Evolutionary conservation across 92 coral and sea anemone genomes (phyloP).

Genomic region (Parazoanthus swiftii): DNA sequence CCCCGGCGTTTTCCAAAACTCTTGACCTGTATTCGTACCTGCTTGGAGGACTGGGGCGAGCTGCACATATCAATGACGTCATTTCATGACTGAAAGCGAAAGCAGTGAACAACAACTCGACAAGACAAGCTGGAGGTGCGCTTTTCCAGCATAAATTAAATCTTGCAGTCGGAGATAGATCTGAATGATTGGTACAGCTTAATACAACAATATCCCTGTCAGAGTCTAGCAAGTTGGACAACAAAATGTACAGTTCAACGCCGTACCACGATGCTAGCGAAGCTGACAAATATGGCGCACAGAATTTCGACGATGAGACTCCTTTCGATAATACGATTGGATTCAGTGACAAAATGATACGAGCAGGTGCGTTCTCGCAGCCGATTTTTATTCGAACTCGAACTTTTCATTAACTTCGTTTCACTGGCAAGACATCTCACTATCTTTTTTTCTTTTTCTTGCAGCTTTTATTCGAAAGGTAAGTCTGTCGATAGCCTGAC

Average conservation of each 20-base stretch:
- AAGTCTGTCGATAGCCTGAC: constrained; percentile 10
- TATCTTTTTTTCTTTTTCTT: constrained; percentile 42
- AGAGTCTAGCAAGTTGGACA: neutral
- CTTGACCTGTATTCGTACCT: no score
- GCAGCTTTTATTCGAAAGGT: constrained; percentile 98
- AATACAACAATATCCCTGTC: neutral
- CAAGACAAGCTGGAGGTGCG: neutral
- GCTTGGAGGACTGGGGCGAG: neutral
- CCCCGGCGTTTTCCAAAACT: no score
- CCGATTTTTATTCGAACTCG: neutral
- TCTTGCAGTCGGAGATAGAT: constrained; percentile 8
- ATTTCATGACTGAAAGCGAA: constrained; percentile 9
- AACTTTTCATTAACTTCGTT: neutral
- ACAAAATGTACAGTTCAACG: constrained; percentile 43
- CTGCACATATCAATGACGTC: constrained; percentile 14
- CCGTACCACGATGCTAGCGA: constrained; percentile 54
- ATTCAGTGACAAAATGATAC: constrained; percentile 81
- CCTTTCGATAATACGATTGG: constrained; percentile 75
- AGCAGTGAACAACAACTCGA: neutral
- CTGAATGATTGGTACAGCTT: neutral
- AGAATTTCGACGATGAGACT: constrained; percentile 44
- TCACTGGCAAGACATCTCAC: neutral
- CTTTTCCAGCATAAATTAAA: constrained; percentile 1
- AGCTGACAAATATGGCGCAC: constrained; percentile 74
- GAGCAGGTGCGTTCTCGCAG: constrained; percentile 73